Conservation (phyloP, 2,888 invertebrate species). For the Dastarcus helophoroides region DNA sequence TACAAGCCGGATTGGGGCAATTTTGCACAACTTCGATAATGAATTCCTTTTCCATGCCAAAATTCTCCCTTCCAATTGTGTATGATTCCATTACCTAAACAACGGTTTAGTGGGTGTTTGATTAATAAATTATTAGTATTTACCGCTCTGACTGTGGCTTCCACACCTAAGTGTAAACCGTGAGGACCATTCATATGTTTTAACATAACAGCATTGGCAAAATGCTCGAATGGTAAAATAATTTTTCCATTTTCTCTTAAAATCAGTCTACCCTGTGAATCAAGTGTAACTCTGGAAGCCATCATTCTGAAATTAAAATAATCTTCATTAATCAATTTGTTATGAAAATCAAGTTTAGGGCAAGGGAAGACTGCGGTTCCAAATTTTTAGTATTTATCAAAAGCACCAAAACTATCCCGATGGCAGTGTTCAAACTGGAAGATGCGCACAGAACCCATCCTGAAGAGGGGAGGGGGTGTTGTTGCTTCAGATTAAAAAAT, state of each 20-base stretch:
- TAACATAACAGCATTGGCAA: conserved; percentile 82
- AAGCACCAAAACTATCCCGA: too few species aligned
- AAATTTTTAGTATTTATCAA: too few species aligned
- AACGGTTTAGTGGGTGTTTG: conserved; percentile 1
- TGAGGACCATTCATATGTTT: conserved; percentile 86
- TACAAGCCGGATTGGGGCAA: conserved; percentile 77
- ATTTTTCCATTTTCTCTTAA: conserved; percentile 80
- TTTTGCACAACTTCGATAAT: conserved; percentile 82
- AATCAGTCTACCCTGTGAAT: conserved; percentile 72
- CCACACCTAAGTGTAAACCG: conserved; percentile 71
- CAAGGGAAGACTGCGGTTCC: too few species aligned
- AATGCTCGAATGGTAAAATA: conserved; percentile 79
- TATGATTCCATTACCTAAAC: conserved; percentile 68
- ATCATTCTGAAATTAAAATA: conserved; percentile 54
- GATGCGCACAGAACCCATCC: too few species aligned
- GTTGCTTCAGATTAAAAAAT: too few species aligned
- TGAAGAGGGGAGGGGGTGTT: too few species aligned
- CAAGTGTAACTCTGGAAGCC: conserved; percentile 72
- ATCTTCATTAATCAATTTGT: too few species aligned
- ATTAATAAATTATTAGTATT: too few species aligned
- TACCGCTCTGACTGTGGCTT: conserved; percentile 74
- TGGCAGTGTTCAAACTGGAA: too few species aligned
- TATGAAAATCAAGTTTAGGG: too few species aligned
- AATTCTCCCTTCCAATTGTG: conserved; percentile 69
- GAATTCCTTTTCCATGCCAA: conserved; percentile 84